Percentiles rank a stretch among this genome's conserved stretches.
These are phyloP conservation scores for Bombyx mandarina DNA, from an alignment of 1,140 invertebrate species.

Conservation along the genomic window DNA sequence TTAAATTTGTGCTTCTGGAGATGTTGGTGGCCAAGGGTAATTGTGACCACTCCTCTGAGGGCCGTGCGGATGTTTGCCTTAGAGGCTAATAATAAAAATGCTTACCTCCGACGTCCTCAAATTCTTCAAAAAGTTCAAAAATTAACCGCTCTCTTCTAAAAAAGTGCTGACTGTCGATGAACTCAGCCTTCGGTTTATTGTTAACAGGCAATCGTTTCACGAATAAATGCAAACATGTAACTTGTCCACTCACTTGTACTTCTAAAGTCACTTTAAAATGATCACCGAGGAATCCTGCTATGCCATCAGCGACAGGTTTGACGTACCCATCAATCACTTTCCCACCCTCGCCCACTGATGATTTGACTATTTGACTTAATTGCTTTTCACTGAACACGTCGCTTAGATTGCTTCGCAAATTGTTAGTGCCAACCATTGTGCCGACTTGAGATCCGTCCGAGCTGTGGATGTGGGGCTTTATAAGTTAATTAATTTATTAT, in stretches of 20 bases:
- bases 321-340: slow-evolving; percentile 22
- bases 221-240: slow-evolving; percentile 31
- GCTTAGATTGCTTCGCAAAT: slow-evolving; percentile 2
- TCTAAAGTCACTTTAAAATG: slow-evolving; percentile 29
- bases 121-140: slow-evolving; percentile 34
- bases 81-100: too few species aligned
- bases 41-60: too few species aligned
- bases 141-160: slow-evolving; percentile 33
- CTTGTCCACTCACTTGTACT: slow-evolving; percentile 13
- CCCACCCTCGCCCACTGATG: slow-evolving; percentile 17
- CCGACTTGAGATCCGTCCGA: not conserved
- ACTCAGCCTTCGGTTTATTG: slow-evolving; percentile 41
- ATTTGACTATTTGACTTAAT: slow-evolving; percentile 23
- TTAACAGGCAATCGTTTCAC: slow-evolving; percentile 34
- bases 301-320: slow-evolving; percentile 25
- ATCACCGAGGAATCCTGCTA: slow-evolving; percentile 45
- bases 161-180: slow-evolving; percentile 33
- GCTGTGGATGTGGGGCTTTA: slow-evolving; percentile 3
- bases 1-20: too few species aligned
- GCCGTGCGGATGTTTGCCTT: too few species aligned
- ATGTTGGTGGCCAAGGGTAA: too few species aligned
- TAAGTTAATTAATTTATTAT: slow-evolving; percentile 7
- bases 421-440: slow-evolving; percentile 8
- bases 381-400: slow-evolving; percentile 33
- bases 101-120: slow-evolving; percentile 28